Conservation (phyloP, 2,113 vertebrate species). For the Apus apus region DNA sequence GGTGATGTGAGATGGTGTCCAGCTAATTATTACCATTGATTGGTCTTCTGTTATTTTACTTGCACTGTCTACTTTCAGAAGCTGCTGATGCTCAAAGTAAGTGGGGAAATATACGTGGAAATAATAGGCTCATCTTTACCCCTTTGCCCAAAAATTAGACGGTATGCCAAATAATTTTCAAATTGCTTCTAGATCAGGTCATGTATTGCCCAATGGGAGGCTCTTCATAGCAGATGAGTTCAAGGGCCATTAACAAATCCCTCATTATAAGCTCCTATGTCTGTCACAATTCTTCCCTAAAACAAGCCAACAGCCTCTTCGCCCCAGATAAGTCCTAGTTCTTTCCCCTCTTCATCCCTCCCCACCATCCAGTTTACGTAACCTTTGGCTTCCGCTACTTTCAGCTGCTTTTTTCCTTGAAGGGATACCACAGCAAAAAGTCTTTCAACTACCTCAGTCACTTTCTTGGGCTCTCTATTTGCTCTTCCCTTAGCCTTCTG, state of each 20-base stretch:
- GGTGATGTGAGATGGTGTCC: background rate
- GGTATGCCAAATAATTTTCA: background rate
- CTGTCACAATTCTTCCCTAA: background rate
- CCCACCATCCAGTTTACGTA: background rate
- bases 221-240: background rate
- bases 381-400: background rate
- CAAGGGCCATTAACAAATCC: background rate
- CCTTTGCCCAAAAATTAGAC: background rate
- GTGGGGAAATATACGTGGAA: background rate
- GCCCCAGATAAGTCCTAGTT: background rate
- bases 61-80: background rate
- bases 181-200: background rate
- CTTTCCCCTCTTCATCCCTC: background rate
- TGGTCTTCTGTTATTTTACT: background rate
- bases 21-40: background rate
- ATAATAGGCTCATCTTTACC: background rate
- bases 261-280: background rate
- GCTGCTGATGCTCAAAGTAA: background rate
- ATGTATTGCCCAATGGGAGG: background rate
- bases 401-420: background rate
- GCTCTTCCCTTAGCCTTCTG: background rate
- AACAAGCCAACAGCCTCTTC: background rate
- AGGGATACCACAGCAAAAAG: background rate
- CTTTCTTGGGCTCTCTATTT: background rate
- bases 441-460: background rate